phyloP scores from a whole-genome alignment of 1,140 invertebrate genomes.

The Aplysia californica region DNA sequence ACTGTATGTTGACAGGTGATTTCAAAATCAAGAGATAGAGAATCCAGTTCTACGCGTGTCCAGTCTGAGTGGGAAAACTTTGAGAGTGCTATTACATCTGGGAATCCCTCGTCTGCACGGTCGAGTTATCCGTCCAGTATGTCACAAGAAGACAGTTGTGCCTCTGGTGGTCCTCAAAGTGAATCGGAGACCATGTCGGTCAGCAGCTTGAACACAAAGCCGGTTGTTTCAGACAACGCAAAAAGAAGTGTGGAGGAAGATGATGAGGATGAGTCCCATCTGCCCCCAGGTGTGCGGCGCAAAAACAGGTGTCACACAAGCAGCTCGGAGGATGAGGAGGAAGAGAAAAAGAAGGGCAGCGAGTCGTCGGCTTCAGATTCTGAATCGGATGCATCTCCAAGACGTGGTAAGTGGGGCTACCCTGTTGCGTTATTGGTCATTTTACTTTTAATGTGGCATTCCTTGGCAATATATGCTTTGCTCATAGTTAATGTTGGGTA shows the following conservation, averaged over 20 bases:
- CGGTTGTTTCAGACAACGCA: no score
- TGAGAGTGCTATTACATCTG: background rate
- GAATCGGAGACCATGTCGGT: no score
- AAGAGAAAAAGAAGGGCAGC: background rate
- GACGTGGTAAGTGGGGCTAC: background rate
- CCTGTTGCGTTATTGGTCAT: background rate
- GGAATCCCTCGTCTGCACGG: no score
- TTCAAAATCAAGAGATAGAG: background rate
- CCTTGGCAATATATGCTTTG: background rate
- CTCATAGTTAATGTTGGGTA: no score
- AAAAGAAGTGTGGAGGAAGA: no score
- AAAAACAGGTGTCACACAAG: conserved; percentile 26
- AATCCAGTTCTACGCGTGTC: background rate
- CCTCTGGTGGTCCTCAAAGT: no score
- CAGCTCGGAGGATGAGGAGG: conserved; percentile 18
- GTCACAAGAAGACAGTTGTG: no score
- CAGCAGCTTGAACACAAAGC: no score
- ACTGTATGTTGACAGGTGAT: background rate
- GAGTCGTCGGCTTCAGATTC: background rate
- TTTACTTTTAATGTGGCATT: background rate
- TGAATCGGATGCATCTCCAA: conserved; percentile 3
- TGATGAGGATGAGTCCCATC: conserved; percentile 26
- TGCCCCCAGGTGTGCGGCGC: conserved; percentile 21
- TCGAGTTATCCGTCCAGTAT: no score
- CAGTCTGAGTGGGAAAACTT: conserved; percentile 21